Conservation (phyloP, 37 sponge, comb jelly and placozoan genomes). For the Beroe ovata region DNA sequence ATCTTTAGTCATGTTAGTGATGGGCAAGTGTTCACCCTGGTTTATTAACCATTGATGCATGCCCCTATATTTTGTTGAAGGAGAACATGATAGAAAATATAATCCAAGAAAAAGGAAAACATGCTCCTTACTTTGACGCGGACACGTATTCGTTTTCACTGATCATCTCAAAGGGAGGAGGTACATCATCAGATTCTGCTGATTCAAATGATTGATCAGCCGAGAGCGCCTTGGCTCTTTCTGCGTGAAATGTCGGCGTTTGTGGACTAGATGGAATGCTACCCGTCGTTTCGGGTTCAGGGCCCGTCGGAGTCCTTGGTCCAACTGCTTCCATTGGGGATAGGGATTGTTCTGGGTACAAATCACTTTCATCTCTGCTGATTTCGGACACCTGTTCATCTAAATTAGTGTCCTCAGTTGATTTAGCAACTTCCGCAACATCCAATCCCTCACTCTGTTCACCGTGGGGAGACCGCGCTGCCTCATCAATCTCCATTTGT, state of each 20-base stretch:
- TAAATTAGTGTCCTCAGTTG: background rate
- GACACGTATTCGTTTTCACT: conserved; percentile 84
- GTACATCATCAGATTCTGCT: background rate
- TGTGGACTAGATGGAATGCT: background rate
- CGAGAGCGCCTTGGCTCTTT: background rate
- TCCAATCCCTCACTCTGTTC: background rate
- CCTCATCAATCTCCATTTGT: too few relatives aligned
- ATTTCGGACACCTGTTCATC: too few relatives aligned
- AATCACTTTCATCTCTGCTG: too few relatives aligned
- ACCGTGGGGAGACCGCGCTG: background rate
- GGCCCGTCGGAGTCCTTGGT: conserved; percentile 14
- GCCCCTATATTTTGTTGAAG: too few relatives aligned
- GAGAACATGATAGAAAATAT: too few relatives aligned
- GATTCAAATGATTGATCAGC: conserved; percentile 36
- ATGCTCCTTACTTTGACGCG: conserved; percentile 55
- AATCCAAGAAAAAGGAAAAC: too few relatives aligned
- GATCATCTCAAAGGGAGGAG: conserved; percentile 77
- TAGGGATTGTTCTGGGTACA: too few relatives aligned
- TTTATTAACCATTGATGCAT: too few relatives aligned
- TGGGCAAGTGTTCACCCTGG: too few relatives aligned
- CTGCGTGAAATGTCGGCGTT: background rate
- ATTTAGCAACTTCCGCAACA: background rate
- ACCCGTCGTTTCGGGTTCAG: background rate
- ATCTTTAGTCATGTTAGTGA: conserved; percentile 16
- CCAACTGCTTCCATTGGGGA: background rate